Evolutionary conservation across 2,113 vertebrate species (phyloP), one percentile per base, ranked within the genome.

Genomic region (Burhinus oedicnemus): DNA sequence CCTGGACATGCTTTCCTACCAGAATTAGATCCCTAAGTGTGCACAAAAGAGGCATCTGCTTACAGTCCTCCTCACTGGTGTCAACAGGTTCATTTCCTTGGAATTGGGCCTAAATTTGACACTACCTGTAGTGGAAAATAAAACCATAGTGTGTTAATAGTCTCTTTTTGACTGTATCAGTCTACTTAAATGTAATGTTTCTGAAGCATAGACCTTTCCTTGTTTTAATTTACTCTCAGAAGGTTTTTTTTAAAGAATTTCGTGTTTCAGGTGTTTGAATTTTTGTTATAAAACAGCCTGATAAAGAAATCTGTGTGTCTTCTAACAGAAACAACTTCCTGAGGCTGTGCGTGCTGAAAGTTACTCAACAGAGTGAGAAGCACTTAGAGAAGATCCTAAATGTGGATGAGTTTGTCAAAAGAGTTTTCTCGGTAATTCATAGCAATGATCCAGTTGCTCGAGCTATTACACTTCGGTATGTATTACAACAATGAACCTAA

Each of bases 341-440:
- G 83, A 98, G 99, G 20, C 98, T 99, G 1, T 99, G 99, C 95
- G 99, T 99, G 78, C 98, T 99, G 83, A 99, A 99, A 98, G 99
- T 99, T 42, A 99, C 99, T 16, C 99, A 99, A 66, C 99, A 99
- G 97, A 99, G 99, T 38, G 99, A 99, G 97, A 99, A 99, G 93
- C 99, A 99, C 93, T 96, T 99, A 44, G 99, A 99, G 96, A 99
- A 99, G 98, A 99, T 99, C 93, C 98, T 99, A 38, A 99, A 99
- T 10, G 99, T 99, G 94, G 99, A 99, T 75, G 99, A 99, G 87
- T 99, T 99, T 98, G 99, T 99, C 58, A 99, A 99, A 97, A 98
- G 99, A 90, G 98, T 99, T 76, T 99, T 99, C 97, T 99, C 99
- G 8, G 99, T 99, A 88, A 99, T 99, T 90, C 99, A 99, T 8